Conservation (phyloP, 2,888 invertebrate genomes). For the Sminthurides aquaticus region DNA sequence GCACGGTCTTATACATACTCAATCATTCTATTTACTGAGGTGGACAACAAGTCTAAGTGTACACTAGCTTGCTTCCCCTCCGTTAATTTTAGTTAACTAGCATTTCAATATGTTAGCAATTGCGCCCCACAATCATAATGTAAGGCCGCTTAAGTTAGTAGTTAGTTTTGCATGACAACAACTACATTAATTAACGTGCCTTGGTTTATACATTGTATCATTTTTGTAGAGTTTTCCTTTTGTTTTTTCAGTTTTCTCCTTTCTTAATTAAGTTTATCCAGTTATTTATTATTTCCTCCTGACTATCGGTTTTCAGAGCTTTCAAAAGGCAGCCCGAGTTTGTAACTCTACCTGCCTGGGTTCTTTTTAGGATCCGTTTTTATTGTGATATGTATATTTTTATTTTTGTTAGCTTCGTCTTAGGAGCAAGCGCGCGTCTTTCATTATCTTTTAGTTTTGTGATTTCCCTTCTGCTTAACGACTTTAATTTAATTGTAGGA, state of each 20-base stretch:
- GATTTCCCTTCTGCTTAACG: neutral
- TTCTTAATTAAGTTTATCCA: neutral
- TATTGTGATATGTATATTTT: neutral
- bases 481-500: neutral
- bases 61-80: no score
- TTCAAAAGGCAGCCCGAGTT: no score
- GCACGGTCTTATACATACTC: slow-evolving; percentile 24
- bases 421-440: neutral
- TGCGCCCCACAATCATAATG: neutral
- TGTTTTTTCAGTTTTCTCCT: neutral
- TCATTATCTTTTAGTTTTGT: neutral
- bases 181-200: neutral
- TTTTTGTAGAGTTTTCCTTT: neutral
- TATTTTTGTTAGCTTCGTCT: no score
- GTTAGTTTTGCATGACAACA: neutral
- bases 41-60: no score
- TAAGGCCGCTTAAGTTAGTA: neutral
- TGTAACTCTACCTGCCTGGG: no score
- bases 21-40: slow-evolving; percentile 21
- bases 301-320: neutral
- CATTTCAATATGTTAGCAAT: neutral
- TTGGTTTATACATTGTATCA: neutral
- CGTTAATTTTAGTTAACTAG: no score
- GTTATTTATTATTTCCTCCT: neutral
- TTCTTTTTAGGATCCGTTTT: neutral